Base-by-base conservation (phyloP, 2,888 invertebrate genomes). In the Stomorhina lunata region DNA sequence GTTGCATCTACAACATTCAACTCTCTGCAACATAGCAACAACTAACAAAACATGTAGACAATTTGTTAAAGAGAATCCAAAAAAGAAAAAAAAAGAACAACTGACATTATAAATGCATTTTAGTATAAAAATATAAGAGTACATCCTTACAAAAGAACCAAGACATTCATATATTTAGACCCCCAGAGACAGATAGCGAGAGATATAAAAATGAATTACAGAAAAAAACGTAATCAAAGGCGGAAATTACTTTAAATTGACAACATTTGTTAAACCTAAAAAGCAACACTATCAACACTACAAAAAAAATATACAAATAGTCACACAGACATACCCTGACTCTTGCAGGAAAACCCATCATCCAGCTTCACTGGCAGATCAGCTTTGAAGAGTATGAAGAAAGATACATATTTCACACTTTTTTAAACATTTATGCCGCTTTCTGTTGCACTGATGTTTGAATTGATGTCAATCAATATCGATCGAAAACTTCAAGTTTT, bases 201-300 rank as follows among this genome's bases (percentile, higher is more conserved):
- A 37, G 48, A 45, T 45, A 68, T 37, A 73, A 73, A 61, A 53
- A 15, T 40, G 9, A 50, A 59, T 43, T 20, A 10, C 7, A 50
- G 9, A n/a, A 73, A 53, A 75, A 57, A 45, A 53, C 37, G 40
- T 71, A 82, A 82, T 82, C 82, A 82, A 82, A 82, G 82, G 82
- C 82, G 82, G 82, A 82, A 82, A 82, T 82, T 82, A 82, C 82
- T 82, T 82, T 82, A 82, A 82, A 82, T 82, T 82, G 78, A 68
- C 80, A 81, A 78, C 76, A 81, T 73, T 77, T 77, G 69, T 73
- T 66, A 80, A 71, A 61, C 53, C 61, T 57, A 65, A 79, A 72
- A 81, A 61, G 66, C 40, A 79, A 63, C 63, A 63, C 15, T 43
- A 63, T 40, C 43, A 40, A n/a, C n/a, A n/a, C n/a, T n/a, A 12